phyloP scores from a whole-genome alignment of 2,888 invertebrate genomes.

The Acanthoscelides obtectus region DNA sequence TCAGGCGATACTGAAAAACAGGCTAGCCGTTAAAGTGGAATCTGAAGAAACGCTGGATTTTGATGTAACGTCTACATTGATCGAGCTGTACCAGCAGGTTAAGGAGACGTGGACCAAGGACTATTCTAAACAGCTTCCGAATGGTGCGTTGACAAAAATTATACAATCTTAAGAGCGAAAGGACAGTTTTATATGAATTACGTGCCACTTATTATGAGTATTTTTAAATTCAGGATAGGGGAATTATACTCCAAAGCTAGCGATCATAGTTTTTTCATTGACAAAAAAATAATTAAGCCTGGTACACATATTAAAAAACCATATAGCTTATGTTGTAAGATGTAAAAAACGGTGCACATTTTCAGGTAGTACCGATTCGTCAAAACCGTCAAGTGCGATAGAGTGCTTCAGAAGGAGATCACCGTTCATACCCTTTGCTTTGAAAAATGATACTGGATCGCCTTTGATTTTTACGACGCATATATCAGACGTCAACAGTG shows the following conservation, averaged over 20 bases:
- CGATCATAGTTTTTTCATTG: too few relatives aligned
- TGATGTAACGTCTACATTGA: slow-evolving; percentile 83
- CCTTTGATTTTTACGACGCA: slow-evolving; percentile 81
- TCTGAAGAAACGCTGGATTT: slow-evolving; percentile 75
- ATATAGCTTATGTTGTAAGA: too few relatives aligned
- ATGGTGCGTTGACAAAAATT: too few relatives aligned
- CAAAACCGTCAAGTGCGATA: slow-evolving; percentile 37
- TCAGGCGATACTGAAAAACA: slow-evolving; percentile 53
- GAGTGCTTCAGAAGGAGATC: slow-evolving; percentile 64
- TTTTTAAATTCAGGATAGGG: too few relatives aligned
- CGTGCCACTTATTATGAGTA: too few relatives aligned
- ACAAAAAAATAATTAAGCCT: too few relatives aligned
- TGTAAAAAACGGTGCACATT: neutral
- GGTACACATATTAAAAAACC: too few relatives aligned
- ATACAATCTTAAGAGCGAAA: too few relatives aligned
- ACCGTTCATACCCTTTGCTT: slow-evolving; percentile 92
- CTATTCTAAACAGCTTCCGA: slow-evolving; percentile 52
- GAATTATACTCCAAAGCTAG: too few relatives aligned
- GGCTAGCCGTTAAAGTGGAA: slow-evolving; percentile 58
- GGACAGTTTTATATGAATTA: too few relatives aligned
- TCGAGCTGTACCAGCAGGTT: slow-evolving; percentile 77
- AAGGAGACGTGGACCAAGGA: slow-evolving; percentile 84
- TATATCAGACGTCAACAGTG: slow-evolving; percentile 60
- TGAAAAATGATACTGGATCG: slow-evolving; percentile 89
- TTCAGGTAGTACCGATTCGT: neutral